Evolutionary conservation across 2,113 vertebrate genomes (phyloP), one percentile per base, ranked within the genome.

Genomic region (Potamarius usumacintae): DNA sequence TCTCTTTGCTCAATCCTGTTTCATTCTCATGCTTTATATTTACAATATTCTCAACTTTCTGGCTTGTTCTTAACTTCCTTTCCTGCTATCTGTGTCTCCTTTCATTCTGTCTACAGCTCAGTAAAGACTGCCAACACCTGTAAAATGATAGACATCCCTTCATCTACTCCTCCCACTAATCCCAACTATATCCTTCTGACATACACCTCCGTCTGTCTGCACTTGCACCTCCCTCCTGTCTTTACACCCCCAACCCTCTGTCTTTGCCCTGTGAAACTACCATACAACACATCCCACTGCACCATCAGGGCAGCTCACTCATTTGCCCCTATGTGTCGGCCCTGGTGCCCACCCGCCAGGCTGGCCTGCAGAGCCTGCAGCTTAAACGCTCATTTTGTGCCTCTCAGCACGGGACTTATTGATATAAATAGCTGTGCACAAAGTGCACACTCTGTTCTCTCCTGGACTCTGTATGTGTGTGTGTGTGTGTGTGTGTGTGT

Each of bases 401-500:
- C 95, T 95, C 94, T 96, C 95, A 96, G 95, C 95, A 94, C 94
- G 94, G 94, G 95, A 94, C 95, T 96, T 96, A 96, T 96, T 96
- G 95, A 96, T 96, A 96, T 95, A 96, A 96, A 96, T 96, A 96
- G 95, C 94, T 94, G 94, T 93, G 93, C 94, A 95, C 95, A 96
- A 95, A 95, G 94, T 96, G 94, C 94, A 95, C 94, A 95, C 94
- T 95, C 93, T 94, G 94, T 94, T 96, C 94, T 95, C 94, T 93
- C 90, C 92, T 93, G 94, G 93, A 93, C 94, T 94, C 48, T 72
- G 50, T 82, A 71, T 85, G 69, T 88, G 82, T 76, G 87, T 90
- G 86, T 79, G n/a, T 80, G 76, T 79, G 76, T 79, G 52, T 79
- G 52, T 79, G 3, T 55, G 14, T 79, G 77, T 80, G 92, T 92